phyloP scores from a whole-genome alignment of 2,888 invertebrate species.

The Tetropium fuscum region DNA sequence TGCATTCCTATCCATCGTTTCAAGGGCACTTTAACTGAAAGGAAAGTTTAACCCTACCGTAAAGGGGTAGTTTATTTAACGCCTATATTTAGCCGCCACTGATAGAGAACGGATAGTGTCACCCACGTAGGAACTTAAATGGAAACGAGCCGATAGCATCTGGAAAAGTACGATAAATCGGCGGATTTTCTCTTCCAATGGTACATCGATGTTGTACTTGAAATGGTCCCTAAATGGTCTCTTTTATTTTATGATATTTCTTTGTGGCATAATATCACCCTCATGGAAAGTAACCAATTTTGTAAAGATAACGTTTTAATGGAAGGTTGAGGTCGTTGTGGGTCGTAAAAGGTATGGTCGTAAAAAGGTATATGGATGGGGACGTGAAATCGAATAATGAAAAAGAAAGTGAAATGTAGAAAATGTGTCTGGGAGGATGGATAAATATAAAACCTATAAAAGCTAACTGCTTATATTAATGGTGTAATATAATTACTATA shows the following conservation, averaged over 20 bases:
- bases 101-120: constrained; percentile 21
- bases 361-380: no score
- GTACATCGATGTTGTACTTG: constrained; percentile 5
- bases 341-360: background rate
- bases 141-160: constrained; percentile 23
- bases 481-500: no score
- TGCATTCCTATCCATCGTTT: background rate
- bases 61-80: constrained; percentile 19
- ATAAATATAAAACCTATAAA: no score
- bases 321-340: no score
- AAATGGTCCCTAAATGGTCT: constrained; percentile 11
- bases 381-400: no score
- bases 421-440: no score
- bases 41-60: constrained; percentile 12
- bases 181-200: constrained; percentile 18
- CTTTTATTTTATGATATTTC: constrained; percentile 18
- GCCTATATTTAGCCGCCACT: constrained; percentile 6
- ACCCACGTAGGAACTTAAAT: constrained; percentile 23
- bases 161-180: constrained; percentile 27
- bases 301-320: no score
- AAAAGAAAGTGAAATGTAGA: no score
- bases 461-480: no score
- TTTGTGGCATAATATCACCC: background rate
- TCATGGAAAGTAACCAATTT: no score
- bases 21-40: constrained; percentile 14